phyloP scores from a whole-genome alignment of 2,797 vertebrate species.

The Mormyrops boulengeri region DNA sequence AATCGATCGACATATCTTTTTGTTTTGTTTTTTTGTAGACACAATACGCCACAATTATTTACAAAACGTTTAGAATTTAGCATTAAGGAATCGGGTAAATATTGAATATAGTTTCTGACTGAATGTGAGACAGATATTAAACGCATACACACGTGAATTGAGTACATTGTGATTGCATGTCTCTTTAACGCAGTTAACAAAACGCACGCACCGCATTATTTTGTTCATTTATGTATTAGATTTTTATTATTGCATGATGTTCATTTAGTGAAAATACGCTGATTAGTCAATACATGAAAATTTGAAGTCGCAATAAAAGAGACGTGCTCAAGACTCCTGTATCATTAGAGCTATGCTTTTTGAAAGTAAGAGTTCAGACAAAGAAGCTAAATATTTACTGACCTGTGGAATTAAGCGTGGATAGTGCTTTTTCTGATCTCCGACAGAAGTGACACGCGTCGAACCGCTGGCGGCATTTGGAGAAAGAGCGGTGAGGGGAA shows the following conservation, averaged over 20 bases:
- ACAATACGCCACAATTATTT: neutral
- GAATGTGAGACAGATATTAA: neutral
- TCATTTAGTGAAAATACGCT: neutral
- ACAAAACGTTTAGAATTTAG: neutral
- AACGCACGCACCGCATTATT: neutral
- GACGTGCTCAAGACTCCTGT: neutral
- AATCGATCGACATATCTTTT: neutral
- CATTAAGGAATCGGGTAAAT: neutral
- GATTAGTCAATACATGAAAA: neutral
- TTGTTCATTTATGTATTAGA: neutral
- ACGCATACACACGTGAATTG: neutral
- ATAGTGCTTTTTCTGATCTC: slow-evolving; percentile 48
- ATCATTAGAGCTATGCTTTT: neutral
- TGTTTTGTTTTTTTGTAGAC: neutral
- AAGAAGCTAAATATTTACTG: slow-evolving; percentile 54
- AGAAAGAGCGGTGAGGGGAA: slow-evolving; percentile 52
- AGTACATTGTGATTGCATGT: neutral
- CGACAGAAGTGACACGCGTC: slow-evolving; percentile 65
- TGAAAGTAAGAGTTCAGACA: neutral
- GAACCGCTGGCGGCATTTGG: slow-evolving; percentile 64
- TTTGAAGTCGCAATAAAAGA: neutral
- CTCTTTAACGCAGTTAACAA: neutral
- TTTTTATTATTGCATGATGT: neutral
- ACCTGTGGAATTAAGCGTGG: slow-evolving; percentile 64
- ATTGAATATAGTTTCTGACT: neutral